These are phyloP conservation scores for Urocynchramus pylzowi DNA, from an alignment of 2,113 vertebrate species.

Conservation along the genomic window DNA sequence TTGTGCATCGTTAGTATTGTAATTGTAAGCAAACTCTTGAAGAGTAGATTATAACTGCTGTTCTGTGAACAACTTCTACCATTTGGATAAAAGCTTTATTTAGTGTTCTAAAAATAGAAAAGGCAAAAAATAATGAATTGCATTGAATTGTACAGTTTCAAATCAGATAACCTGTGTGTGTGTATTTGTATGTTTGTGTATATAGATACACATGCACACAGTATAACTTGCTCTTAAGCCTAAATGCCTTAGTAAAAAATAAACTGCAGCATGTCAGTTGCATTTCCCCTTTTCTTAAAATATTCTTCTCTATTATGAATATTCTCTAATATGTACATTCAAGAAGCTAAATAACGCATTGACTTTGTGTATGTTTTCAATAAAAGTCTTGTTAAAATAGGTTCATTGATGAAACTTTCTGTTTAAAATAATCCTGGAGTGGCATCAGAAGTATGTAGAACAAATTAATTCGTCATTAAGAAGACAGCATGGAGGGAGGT, in stretches of 20 bases:
- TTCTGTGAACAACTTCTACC: conserved; percentile 78
- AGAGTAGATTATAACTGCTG: conserved; percentile 74
- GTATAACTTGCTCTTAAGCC: conserved; percentile 46
- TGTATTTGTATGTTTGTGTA: conserved; percentile 32
- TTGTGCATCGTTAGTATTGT: conserved; percentile 45
- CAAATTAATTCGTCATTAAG: neutral
- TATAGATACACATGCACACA: neutral
- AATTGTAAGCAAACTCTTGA: conserved; percentile 76
- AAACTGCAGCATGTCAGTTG: conserved; percentile 39
- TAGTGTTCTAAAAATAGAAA: neutral
- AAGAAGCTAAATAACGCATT: conserved; percentile 60
- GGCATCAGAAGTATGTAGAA: neutral
- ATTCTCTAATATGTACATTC: conserved; percentile 60
- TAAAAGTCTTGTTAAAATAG: conserved; percentile 70
- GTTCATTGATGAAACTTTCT: neutral
- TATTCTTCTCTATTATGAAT: conserved; percentile 40
- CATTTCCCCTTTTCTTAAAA: conserved; percentile 59
- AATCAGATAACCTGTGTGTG: neutral
- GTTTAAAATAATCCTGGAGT: neutral
- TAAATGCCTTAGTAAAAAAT: conserved; percentile 74
- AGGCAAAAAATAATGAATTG: neutral
- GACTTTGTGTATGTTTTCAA: conserved; percentile 76
- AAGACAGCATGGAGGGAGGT: neutral
- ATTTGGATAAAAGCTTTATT: conserved; percentile 40
- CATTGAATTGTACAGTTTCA: conserved; percentile 50